Percentiles rank a stretch among this genome's conserved stretches.
Evolutionary conservation across 2,888 invertebrate genomes (phyloP).

Genomic region (Drosophila multiciliata): DNA sequence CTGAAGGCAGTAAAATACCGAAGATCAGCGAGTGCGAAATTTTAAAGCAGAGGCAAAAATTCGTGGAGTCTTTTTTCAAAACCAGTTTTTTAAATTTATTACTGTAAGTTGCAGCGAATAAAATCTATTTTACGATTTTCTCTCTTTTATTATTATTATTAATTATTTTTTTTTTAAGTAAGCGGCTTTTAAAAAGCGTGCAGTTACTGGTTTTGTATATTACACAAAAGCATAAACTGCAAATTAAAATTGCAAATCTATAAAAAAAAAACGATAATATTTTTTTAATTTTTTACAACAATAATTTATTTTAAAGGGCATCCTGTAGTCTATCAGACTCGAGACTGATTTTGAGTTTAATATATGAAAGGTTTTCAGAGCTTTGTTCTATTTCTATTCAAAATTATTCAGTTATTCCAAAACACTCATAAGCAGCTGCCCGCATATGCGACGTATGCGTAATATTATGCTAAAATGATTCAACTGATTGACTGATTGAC

Average conservation of each 20-base stretch:
- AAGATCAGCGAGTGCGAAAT: conserved; percentile 6
- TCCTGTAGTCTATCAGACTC: background rate
- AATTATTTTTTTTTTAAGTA: background rate
- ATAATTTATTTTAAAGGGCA: conserved; percentile 3
- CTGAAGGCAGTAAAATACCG: conserved; percentile 22
- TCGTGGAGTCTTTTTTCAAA: background rate
- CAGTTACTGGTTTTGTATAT: background rate
- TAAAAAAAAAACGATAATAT: background rate
- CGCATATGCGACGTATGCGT: conserved; percentile 51
- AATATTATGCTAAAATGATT: conserved; percentile 38
- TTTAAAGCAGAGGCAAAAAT: background rate
- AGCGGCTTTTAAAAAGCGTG: conserved; percentile 1
- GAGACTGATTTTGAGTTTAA: background rate
- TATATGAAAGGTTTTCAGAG: conserved; percentile 14
- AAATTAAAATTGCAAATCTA: background rate
- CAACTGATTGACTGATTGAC: conserved; percentile 34
- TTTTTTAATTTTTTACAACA: background rate
- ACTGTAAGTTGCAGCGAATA: conserved; percentile 10
- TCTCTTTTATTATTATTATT: background rate
- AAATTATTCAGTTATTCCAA: conserved; percentile 25
- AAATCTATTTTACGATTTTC: conserved; percentile 5
- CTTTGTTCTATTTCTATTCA: conserved; percentile 24
- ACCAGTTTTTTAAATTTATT: conserved; percentile 11
- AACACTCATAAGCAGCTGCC: conserved; percentile 19
- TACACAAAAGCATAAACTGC: background rate